phyloP scores from a whole-genome alignment of 1,140 invertebrate genomes.

The Aleiodes sp. region DNA sequence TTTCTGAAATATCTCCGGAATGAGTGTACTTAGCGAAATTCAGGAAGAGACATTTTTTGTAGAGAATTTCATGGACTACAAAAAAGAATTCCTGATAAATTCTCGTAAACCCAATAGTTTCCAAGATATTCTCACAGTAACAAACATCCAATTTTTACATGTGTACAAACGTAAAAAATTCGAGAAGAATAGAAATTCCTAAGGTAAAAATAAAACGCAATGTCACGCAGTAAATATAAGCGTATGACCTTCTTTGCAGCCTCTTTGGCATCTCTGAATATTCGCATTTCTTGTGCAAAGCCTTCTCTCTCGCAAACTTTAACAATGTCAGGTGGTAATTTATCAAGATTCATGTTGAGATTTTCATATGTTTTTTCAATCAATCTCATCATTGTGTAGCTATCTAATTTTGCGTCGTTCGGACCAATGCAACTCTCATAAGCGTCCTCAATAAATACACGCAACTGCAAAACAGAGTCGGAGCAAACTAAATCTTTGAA shows the following conservation, averaged over 20 bases:
- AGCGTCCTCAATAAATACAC: conserved; percentile 72
- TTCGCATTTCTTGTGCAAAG: conserved; percentile 69
- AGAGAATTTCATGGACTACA: no score
- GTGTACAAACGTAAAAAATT: no score
- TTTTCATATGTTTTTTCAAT: conserved; percentile 71
- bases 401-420: conserved; percentile 67
- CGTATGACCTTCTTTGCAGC: conserved; percentile 69
- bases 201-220: background rate
- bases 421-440: conserved; percentile 71
- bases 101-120: no score
- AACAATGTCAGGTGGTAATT: conserved; percentile 70
- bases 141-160: no score
- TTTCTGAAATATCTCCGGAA: no score
- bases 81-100: no score
- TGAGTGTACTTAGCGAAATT: no score
- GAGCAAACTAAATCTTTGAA: conserved; percentile 68
- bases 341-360: conserved; percentile 69
- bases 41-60: no score
- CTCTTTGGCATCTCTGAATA: conserved; percentile 69
- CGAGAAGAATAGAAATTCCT: conserved; percentile 32
- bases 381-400: conserved; percentile 69
- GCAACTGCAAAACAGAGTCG: conserved; percentile 67
- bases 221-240: background rate
- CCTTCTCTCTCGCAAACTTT: conserved; percentile 67
- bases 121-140: no score